phyloP scores from a whole-genome alignment of 1,140 invertebrate species.

The Apis florea region DNA sequence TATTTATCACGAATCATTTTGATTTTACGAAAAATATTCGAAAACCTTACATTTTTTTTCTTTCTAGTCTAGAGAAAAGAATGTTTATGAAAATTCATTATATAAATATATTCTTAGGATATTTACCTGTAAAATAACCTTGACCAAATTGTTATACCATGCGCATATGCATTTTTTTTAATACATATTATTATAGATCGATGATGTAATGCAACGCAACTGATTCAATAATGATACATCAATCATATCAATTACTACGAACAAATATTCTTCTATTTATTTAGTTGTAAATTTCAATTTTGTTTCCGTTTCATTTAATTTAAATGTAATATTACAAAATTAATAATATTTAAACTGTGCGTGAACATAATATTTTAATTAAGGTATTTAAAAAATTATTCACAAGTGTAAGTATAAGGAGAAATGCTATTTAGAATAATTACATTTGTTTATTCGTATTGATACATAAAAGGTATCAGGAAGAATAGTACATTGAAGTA shows the following conservation, averaged over 20 bases:
- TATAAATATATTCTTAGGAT: neutral
- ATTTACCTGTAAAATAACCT: slow-evolving; percentile 37
- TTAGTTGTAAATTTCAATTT: neutral
- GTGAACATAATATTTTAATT: too few species aligned
- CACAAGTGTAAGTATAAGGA: neutral
- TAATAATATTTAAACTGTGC: neutral
- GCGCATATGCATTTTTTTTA: slow-evolving; percentile 28
- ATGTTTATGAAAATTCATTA: neutral
- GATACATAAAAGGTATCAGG: slow-evolving; percentile 61
- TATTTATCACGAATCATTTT: neutral
- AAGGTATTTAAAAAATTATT: neutral
- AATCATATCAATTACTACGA: neutral
- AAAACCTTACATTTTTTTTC: neutral
- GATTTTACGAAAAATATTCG: neutral
- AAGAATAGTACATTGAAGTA: slow-evolving; percentile 10
- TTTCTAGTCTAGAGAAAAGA: neutral
- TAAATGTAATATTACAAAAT: too few species aligned
- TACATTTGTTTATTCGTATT: slow-evolving; percentile 60
- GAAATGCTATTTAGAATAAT: slow-evolving; percentile 46
- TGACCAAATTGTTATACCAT: slow-evolving; percentile 46
- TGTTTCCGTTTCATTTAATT: neutral
- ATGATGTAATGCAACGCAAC: slow-evolving; percentile 10
- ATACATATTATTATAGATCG: neutral
- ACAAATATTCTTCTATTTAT: neutral
- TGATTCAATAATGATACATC: slow-evolving; percentile 7